phyloP scores from a whole-genome alignment of 1,140 invertebrate species.

The Acyrthosiphon pisum region DNA sequence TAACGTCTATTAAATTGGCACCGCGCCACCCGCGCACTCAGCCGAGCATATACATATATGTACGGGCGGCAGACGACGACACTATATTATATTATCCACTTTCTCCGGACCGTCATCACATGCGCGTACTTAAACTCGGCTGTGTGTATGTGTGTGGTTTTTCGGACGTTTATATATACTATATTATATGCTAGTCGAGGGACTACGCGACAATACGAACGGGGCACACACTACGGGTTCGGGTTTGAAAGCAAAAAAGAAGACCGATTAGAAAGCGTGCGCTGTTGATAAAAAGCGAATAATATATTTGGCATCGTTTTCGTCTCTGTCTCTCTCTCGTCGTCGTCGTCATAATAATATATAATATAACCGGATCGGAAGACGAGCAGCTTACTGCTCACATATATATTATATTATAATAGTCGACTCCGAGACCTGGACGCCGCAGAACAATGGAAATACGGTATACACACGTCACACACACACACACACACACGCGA shows the following conservation, averaged over 20 bases:
- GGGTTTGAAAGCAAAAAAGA: not conserved
- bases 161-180: not conserved
- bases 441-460: conserved; percentile 45
- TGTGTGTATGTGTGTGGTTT: not conserved
- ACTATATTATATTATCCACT: conserved; percentile 23
- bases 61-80: not conserved
- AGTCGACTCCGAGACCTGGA: not conserved
- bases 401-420: not conserved
- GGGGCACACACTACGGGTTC: not conserved
- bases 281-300: not conserved
- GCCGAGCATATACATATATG: not conserved
- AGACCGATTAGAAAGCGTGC: conserved; percentile 18
- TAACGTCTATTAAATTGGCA: conserved; percentile 44
- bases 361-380: conserved; percentile 38
- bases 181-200: not conserved
- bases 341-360: not conserved
- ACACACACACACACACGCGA: not conserved
- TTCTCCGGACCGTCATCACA: conserved; percentile 28
- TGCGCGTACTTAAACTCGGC: not conserved
- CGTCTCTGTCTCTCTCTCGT: not conserved
- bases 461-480: not conserved
- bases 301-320: conserved; percentile 6
- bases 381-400: not conserved
- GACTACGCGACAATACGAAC: not conserved
- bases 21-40: conserved; percentile 36